These are phyloP conservation scores for Polypedilum vanderplanki DNA, from an alignment of 1,140 invertebrate genomes.

Conservation along the genomic window DNA sequence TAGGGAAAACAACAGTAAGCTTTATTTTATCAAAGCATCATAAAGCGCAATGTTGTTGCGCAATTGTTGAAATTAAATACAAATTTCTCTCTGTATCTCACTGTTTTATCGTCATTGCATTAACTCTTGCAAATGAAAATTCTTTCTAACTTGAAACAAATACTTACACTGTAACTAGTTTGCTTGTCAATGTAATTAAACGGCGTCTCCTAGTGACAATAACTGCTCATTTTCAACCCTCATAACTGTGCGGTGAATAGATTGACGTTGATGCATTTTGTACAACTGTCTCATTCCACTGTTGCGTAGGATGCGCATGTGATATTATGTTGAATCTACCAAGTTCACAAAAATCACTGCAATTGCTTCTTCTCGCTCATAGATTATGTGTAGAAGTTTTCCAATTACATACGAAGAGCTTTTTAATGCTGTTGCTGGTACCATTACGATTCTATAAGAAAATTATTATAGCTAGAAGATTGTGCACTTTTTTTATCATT, in stretches of 20 bases:
- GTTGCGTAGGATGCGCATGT: conserved; percentile 23
- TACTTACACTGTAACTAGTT: too few relatives aligned
- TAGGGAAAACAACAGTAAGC: background rate
- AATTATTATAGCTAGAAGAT: too few relatives aligned
- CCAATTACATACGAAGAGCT: background rate
- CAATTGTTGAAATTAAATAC: background rate
- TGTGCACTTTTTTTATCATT: too few relatives aligned
- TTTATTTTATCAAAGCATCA: background rate
- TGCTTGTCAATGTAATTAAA: too few relatives aligned
- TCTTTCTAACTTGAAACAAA: too few relatives aligned
- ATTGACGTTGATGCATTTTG: background rate
- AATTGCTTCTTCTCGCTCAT: too few relatives aligned
- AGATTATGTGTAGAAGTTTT: background rate
- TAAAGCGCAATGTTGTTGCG: background rate
- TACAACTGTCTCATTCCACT: background rate
- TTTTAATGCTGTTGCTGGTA: background rate
- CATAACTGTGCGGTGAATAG: too few relatives aligned
- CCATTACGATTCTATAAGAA: background rate
- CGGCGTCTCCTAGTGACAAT: too few relatives aligned
- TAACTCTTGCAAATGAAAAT: too few relatives aligned
- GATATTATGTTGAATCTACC: conserved; percentile 15
- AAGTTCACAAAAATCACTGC: conserved; percentile 10
- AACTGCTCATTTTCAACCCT: too few relatives aligned
- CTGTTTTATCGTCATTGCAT: too few relatives aligned
- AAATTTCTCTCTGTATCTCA: too few relatives aligned